phyloP scores from a whole-genome alignment of 1,140 invertebrate genomes.

The Ylistrum balloti region DNA sequence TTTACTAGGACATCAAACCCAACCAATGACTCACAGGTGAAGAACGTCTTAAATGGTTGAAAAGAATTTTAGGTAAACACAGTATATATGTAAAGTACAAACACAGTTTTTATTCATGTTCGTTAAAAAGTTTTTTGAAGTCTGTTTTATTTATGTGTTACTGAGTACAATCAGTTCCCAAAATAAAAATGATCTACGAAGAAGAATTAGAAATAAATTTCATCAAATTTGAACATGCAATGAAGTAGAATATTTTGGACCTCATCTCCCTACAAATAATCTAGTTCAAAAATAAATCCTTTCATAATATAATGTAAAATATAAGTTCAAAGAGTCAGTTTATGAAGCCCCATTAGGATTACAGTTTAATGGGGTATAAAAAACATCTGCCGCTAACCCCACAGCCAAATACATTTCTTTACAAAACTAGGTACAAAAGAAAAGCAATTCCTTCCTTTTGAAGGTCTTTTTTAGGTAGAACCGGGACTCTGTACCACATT shows the following conservation, averaged over 20 bases:
- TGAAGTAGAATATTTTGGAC: background rate
- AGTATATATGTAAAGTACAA: background rate
- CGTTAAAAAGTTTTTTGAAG: background rate
- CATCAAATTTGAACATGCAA: background rate
- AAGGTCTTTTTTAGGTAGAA: background rate
- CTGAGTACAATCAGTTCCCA: background rate
- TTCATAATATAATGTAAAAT: background rate
- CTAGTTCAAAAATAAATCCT: background rate
- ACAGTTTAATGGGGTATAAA: background rate
- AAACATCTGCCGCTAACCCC: background rate
- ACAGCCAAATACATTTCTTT: slow-evolving; percentile 11
- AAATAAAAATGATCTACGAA: background rate
- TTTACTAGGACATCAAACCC: background rate
- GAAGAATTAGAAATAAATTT: background rate
- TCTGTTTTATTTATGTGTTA: background rate
- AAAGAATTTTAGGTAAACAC: background rate
- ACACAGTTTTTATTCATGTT: background rate
- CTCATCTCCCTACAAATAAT: background rate
- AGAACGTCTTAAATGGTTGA: background rate
- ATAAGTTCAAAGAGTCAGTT: background rate
- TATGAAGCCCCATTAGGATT: background rate
- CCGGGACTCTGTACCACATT: background rate
- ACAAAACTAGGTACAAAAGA: background rate
- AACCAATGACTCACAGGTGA: background rate
- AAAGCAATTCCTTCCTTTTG: slow-evolving; percentile 25